Conservation (phyloP, 35 echinoderm and acorn worm genomes). For the Anneissia japonica region DNA sequence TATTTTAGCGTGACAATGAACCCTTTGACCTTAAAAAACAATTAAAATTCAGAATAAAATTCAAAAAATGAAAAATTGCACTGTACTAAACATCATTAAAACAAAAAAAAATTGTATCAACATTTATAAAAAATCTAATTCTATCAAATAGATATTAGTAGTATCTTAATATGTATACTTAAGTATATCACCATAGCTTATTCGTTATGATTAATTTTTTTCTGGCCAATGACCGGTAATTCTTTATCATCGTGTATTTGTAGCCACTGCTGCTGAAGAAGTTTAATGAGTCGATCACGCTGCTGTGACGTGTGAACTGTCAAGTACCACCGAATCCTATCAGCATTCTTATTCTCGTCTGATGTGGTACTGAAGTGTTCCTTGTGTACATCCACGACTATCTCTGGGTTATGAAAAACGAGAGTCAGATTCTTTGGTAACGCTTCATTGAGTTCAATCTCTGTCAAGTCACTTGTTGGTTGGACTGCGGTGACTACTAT, state of each 20-base stretch:
- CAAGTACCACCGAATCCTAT: constrained; percentile 60
- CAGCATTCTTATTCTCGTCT: constrained; percentile 24
- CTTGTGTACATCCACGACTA: constrained; percentile 80
- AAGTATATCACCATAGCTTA: background rate
- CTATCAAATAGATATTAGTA: too few relatives aligned
- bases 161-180: too few relatives aligned
- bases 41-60: too few relatives aligned
- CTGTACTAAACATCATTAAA: too few relatives aligned
- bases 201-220: background rate
- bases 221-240: background rate
- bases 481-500: constrained; percentile 53
- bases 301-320: constrained; percentile 74
- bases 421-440: constrained; percentile 66
- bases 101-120: too few relatives aligned
- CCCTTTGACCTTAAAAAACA: too few relatives aligned
- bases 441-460: constrained; percentile 75
- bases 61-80: too few relatives aligned
- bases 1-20: too few relatives aligned
- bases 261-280: constrained; percentile 72
- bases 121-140: too few relatives aligned
- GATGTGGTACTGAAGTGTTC: constrained; percentile 65
- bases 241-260: constrained; percentile 42
- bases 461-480: constrained; percentile 42
- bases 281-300: constrained; percentile 78
- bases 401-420: constrained; percentile 79